Percentiles rank a stretch among this genome's conserved stretches.
phyloP scores from a whole-genome alignment of 2,888 invertebrate species.

The Sericinus montela region DNA sequence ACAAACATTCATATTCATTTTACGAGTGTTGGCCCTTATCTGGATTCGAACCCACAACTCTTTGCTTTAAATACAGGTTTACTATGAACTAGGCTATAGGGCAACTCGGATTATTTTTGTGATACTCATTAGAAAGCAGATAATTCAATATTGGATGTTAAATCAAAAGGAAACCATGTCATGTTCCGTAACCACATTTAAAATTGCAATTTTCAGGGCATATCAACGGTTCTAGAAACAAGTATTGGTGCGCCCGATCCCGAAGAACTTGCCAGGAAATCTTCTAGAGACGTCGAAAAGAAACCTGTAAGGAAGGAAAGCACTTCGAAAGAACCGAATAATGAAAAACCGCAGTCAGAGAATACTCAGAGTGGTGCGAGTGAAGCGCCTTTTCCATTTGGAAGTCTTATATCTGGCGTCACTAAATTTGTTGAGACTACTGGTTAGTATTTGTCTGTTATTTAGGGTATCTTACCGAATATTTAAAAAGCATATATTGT shows the following conservation, averaged over 20 bases:
- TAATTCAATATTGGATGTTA: no score
- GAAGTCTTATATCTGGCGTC: constrained; percentile 83
- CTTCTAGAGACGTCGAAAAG: constrained; percentile 32
- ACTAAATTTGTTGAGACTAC: constrained; percentile 86
- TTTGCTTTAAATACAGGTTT: no score
- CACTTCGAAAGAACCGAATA: constrained; percentile 13
- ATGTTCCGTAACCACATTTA: no score
- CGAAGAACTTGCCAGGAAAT: constrained; percentile 83
- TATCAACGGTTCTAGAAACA: constrained; percentile 87
- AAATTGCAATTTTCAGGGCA: constrained; percentile 76
- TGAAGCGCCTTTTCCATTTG: constrained; percentile 75
- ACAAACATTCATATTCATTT: no score
- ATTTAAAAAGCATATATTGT: no score
- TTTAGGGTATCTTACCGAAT: no score
- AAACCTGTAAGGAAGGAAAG: constrained; percentile 35
- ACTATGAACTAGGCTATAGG: no score
- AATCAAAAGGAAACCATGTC: no score
- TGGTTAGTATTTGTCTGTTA: constrained; percentile 45
- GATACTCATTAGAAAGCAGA: no score
- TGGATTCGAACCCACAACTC: no score
- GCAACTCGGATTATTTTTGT: no score
- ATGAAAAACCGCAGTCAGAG: constrained; percentile 16
- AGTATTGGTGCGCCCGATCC: constrained; percentile 92
- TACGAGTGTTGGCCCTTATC: no score
- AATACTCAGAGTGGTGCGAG: constrained; percentile 25